phyloP scores from a whole-genome alignment of 2,888 invertebrate species.

The Tolmerus cingulatus region DNA sequence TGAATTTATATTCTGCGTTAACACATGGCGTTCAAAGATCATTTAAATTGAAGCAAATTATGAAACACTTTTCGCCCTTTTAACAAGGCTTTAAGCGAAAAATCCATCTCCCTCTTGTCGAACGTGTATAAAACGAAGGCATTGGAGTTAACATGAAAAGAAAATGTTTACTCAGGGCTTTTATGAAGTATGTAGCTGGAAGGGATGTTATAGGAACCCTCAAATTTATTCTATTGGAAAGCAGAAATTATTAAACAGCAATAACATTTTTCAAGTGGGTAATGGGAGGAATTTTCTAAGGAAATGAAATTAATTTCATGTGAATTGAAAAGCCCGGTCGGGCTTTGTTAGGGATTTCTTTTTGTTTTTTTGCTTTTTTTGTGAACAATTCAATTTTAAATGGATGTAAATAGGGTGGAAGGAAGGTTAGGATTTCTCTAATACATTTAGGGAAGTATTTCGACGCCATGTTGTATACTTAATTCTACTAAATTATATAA shows the following conservation, averaged over 20 bases:
- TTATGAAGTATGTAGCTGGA: neutral
- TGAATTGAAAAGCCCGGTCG: neutral
- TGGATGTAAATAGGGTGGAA: neutral
- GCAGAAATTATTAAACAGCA: neutral
- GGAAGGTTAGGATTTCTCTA: neutral
- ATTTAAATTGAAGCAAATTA: neutral
- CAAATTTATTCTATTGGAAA: neutral
- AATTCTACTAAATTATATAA: neutral
- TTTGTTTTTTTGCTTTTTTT: neutral
- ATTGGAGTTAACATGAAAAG: neutral
- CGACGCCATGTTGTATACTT: neutral
- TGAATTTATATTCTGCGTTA: neutral
- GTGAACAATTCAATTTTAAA: neutral
- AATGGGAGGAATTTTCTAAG: neutral
- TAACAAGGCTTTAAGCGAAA: neutral
- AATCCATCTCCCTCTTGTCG: neutral
- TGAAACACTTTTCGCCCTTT: neutral
- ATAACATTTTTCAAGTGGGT: neutral
- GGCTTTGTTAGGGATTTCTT: neutral
- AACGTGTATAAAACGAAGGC: neutral
- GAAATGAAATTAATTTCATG: neutral
- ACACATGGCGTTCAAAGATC: neutral
- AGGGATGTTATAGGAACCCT: neutral
- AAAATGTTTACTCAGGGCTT: neutral
- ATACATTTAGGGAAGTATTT: neutral